Conservation (phyloP, 2,113 vertebrate genomes). For the Lichenostomus cassidix region DNA sequence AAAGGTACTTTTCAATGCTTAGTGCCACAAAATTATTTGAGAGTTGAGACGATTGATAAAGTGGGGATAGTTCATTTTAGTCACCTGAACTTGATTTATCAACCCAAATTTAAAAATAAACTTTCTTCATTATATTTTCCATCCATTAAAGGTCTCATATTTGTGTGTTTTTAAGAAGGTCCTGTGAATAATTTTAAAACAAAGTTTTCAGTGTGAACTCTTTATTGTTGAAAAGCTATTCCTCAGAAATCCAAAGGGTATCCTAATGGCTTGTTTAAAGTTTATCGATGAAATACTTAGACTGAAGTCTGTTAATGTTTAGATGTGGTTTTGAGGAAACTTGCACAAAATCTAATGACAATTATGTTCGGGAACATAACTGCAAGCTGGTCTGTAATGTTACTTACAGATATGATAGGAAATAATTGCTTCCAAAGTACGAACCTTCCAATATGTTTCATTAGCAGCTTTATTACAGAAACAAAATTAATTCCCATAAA, state of each 20-base stretch:
- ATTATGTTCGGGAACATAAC: background rate
- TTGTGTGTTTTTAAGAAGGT: background rate
- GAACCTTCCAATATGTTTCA: conserved; percentile 5
- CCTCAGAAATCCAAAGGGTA: background rate
- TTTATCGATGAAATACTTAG: background rate
- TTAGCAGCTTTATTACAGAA: conserved; percentile 46
- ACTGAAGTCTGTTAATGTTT: background rate
- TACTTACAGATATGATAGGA: conserved; percentile 1
- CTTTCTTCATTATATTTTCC: background rate
- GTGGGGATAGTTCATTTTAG: background rate
- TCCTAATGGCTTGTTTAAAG: background rate
- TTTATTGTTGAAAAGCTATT: background rate
- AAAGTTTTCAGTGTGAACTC: background rate
- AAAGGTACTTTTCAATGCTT: background rate
- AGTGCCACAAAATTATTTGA: background rate
- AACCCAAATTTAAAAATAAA: background rate
- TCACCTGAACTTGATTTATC: background rate
- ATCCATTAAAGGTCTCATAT: background rate
- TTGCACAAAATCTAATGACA: background rate
- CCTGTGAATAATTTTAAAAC: background rate
- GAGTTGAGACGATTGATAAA: background rate
- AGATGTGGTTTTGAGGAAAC: background rate
- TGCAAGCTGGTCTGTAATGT: background rate
- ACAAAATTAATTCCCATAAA: conserved; percentile 51
- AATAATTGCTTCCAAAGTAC: conserved; percentile 21